Evolutionary conservation across 1,140 invertebrate species (phyloP).

Genomic region (Bradynema listronoti): DNA sequence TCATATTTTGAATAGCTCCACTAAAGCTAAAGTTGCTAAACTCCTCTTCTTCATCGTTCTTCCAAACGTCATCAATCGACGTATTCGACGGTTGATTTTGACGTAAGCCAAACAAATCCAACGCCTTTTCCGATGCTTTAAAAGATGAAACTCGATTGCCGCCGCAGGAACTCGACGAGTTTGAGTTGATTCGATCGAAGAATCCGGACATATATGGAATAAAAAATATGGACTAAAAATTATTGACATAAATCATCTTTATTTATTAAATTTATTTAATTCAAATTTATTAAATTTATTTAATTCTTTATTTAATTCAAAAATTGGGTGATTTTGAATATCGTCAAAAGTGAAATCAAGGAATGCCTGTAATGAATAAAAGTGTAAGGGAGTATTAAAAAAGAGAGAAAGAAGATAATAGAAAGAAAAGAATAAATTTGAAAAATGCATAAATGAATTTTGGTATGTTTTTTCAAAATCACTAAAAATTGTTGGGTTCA

Average conservation of each 20-base stretch:
- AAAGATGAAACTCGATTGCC: background rate
- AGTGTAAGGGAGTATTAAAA: too few species aligned
- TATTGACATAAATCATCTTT: background rate
- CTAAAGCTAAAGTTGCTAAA: background rate
- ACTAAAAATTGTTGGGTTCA: too few species aligned
- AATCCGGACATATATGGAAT: background rate
- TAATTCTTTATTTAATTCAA: too few species aligned
- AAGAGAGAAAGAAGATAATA: too few species aligned
- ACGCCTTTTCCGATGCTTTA: background rate
- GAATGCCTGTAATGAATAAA: too few species aligned
- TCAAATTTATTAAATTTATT: too few species aligned
- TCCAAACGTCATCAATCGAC: background rate
- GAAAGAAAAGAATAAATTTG: too few species aligned
- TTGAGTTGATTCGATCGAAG: background rate
- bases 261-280: too few species aligned
- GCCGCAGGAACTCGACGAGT: background rate
- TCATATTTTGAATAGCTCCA: background rate
- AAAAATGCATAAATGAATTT: too few species aligned
- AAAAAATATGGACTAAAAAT: background rate
- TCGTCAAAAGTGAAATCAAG: too few species aligned
- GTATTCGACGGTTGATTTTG: background rate
- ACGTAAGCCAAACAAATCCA: background rate
- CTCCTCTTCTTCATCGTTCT: background rate
- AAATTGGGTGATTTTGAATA: too few species aligned
- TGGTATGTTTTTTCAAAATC: too few species aligned